Evolutionary conservation across 2,888 invertebrate species (phyloP), one percentile per base, ranked within the genome.

Genomic region (Conchocele bisecta): DNA sequence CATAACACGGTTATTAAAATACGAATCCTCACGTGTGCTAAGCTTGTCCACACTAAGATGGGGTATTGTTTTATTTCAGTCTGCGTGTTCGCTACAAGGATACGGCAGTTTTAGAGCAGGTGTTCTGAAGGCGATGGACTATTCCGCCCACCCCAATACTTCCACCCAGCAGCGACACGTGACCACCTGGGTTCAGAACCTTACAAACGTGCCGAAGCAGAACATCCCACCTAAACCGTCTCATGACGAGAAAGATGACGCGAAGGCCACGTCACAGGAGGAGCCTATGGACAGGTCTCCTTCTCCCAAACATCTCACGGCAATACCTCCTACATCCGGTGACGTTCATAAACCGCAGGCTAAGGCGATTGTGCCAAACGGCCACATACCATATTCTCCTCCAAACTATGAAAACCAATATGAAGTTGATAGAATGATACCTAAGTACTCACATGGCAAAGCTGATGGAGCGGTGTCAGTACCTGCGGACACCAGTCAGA

Each of bases 281-380:
- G 67, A 61, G 48, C 7, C 28, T 33, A 20, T 22, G 1, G 50
- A 41, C 11, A 57, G 79, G 9, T 73, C 81, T 3, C 58, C 82
- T 0, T 86, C 86, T 29, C 87, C 87, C 15, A 88, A 86, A 60
- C 83, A 84, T 9, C 79, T 88, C 7, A 84, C 83, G 0, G 83
- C 85, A 9, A 85, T 79, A 4, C 88, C 87, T 24, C 88, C 88
- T 1, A 78, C 67, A 17, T 74, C 77, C 9, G 78, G 57, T 0
- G 75, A 83, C 63, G 81, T 88, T 20, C 82, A 86, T 57, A 86
- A 84, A 69, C 88, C 88, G 6, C 78, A 80, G 39, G 81, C 88
- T n/a, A 77, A 67, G 48, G 56, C 72, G 13, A 60, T 37, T 15
- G 26, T n/a, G 15, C 46, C 65, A 46, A 50, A 35, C 39, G 29